A percentile compares a stretch with the other conserved stretches of the same genome.
These are phyloP conservation scores for Oophaga sylvatica DNA, from an alignment of 2,797 vertebrate species.

Conservation along the genomic window DNA sequence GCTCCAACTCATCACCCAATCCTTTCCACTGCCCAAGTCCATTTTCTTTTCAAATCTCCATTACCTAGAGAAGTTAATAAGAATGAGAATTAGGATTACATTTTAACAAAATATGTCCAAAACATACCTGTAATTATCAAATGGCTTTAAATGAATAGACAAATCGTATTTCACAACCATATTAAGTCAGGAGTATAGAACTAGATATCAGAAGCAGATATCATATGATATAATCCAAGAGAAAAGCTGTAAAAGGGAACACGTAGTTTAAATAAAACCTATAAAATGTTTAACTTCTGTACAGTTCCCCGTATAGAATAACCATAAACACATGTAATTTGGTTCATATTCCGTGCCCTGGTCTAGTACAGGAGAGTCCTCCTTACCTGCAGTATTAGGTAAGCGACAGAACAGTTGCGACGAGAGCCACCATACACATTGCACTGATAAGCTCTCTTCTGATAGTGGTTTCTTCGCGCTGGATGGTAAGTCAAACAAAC, in stretches of 20 bases:
- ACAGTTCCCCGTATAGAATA: too few relatives aligned
- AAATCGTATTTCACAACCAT: too few relatives aligned
- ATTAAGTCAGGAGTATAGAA: too few relatives aligned
- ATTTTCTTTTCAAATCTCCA: conserved; percentile 97
- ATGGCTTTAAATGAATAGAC: too few relatives aligned
- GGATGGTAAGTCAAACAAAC: conserved; percentile 99
- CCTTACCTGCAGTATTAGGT: conserved; percentile 97
- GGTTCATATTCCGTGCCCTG: background rate
- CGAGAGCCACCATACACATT: conserved; percentile 99
- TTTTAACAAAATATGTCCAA: background rate
- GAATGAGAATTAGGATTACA: background rate
- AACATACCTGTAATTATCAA: background rate
- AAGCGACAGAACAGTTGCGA: conserved; percentile 98
- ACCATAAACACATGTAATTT: background rate
- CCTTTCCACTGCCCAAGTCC: conserved; percentile 99
- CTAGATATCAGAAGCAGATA: too few relatives aligned
- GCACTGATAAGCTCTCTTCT: conserved; percentile 98
- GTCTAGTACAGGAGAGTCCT: background rate
- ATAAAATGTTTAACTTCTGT: background rate
- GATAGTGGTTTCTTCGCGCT: conserved; percentile 99
- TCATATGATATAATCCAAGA: too few relatives aligned
- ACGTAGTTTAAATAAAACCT: too few relatives aligned
- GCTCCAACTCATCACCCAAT: conserved; percentile 96
- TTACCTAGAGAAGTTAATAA: conserved; percentile 82
- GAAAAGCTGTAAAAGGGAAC: too few relatives aligned